These are phyloP conservation scores for Periophthalmus modestus DNA, from an alignment of 2,113 vertebrate genomes.

Conservation along the genomic window DNA sequence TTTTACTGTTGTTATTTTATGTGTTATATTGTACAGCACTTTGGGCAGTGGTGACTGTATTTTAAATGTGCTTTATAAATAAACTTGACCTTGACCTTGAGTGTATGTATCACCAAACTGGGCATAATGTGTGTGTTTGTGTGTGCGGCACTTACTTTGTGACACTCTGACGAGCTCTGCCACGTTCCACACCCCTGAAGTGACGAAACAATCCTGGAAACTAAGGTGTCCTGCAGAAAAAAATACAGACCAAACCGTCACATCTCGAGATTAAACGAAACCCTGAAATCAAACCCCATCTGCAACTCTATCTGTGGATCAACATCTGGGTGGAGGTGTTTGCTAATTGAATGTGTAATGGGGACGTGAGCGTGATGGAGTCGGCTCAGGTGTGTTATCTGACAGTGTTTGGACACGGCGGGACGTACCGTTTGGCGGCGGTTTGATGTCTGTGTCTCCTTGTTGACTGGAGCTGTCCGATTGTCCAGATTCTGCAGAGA, in stretches of 20 bases:
- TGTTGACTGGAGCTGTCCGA: slow-evolving; percentile 95
- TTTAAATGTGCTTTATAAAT: too few relatives aligned
- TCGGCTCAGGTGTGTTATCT: slow-evolving; percentile 47
- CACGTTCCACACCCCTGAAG: slow-evolving; percentile 94
- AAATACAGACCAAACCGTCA: background rate
- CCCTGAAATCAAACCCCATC: slow-evolving; percentile 35
- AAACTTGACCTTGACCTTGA: too few relatives aligned
- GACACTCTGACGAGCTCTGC: slow-evolving; percentile 93
- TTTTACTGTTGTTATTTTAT: too few relatives aligned
- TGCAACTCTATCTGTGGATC: slow-evolving; percentile 55
- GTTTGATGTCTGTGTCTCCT: slow-evolving; percentile 95
- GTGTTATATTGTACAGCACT: too few relatives aligned
- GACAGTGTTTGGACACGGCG: slow-evolving; percentile 41
- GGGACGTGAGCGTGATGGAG: slow-evolving; percentile 58
- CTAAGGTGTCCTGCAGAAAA: slow-evolving; percentile 85
- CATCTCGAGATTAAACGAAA: slow-evolving; percentile 12
- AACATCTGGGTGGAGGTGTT: slow-evolving; percentile 52
- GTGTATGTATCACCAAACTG: background rate
- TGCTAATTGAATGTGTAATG: slow-evolving; percentile 68
- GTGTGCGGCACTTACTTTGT: slow-evolving; percentile 83
- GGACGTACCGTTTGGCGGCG: slow-evolving; percentile 87
- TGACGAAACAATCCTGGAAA: slow-evolving; percentile 97
- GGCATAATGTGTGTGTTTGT: background rate
- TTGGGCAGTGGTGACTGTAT: too few relatives aligned
- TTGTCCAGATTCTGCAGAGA: slow-evolving; percentile 89